A percentile compares a stretch with the other conserved stretches of the same genome.
Evolutionary conservation across 2,888 invertebrate species (phyloP).

Genomic region (Branchipolynoe longqiensis): DNA sequence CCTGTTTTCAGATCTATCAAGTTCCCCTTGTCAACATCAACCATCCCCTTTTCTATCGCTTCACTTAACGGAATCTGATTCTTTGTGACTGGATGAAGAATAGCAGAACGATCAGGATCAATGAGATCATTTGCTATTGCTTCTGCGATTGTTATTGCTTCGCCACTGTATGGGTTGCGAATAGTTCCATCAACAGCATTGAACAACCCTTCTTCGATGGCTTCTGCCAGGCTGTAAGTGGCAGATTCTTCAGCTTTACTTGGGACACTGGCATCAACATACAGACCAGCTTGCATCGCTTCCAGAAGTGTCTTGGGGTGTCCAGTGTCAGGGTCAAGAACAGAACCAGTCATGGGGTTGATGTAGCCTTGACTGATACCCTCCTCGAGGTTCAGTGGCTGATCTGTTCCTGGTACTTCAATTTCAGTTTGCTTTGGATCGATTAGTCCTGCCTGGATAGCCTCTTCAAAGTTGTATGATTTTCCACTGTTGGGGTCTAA

Average conservation of each 20-base stretch:
- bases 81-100: constrained; percentile 86
- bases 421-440: constrained; percentile 65
- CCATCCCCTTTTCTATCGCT: constrained; percentile 88
- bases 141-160: constrained; percentile 53
- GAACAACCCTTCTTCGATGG: constrained; percentile 91
- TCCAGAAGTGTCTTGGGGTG: constrained; percentile 87
- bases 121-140: constrained; percentile 64
- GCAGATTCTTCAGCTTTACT: constrained; percentile 83
- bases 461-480: constrained; percentile 90
- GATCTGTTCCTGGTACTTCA: constrained; percentile 85
- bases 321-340: constrained; percentile 84
- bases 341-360: constrained; percentile 84
- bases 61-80: constrained; percentile 90
- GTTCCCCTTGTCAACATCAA: constrained; percentile 60
- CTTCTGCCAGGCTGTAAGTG: constrained; percentile 89
- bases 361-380: constrained; percentile 91
- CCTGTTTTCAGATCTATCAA: constrained; percentile 63
- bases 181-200: constrained; percentile 93
- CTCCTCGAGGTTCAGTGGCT: constrained; percentile 93
- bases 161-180: constrained; percentile 87
- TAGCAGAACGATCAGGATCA: constrained; percentile 67
- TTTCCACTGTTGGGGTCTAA: constrained; percentile 64
- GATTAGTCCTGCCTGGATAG: constrained; percentile 79
- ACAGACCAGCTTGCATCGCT: constrained; percentile 88
- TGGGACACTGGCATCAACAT: constrained; percentile 77